phyloP scores from a whole-genome alignment of 2,797 vertebrate genomes.

The Micromesistius poutassou region DNA sequence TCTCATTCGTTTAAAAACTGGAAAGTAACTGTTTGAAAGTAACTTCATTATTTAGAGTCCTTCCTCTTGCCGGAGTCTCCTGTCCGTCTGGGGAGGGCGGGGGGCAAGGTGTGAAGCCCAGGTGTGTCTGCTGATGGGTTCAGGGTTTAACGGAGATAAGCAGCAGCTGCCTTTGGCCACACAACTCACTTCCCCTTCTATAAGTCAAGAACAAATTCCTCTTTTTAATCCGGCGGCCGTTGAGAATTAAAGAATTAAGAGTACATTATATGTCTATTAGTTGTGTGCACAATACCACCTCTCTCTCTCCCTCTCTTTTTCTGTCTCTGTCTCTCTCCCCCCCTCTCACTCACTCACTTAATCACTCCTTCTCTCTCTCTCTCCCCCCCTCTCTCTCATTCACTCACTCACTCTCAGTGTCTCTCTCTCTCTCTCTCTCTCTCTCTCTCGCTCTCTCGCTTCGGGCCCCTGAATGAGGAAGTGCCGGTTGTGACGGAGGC shows the following conservation, averaged over 20 bases:
- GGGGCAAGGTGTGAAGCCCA: background rate
- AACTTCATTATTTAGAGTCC: background rate
- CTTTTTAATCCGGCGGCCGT: background rate
- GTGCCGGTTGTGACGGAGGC: conserved; percentile 66
- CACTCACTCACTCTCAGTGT: background rate
- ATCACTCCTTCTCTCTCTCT: background rate
- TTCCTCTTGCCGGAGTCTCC: background rate
- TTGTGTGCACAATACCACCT: no score
- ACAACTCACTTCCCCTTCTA: background rate
- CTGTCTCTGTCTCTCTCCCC: background rate
- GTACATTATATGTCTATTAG: background rate
- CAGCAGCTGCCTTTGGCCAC: background rate
- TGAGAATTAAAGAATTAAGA: background rate
- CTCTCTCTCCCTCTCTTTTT: background rate
- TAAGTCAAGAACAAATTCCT: background rate
- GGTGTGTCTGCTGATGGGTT: background rate
- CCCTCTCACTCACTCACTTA: background rate
- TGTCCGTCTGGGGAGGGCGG: background rate
- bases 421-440: no score
- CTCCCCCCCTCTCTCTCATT: background rate
- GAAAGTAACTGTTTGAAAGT: no score
- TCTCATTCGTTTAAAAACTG: no score
- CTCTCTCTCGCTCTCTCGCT: no score
- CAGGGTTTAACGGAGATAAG: no score
- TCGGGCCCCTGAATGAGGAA: conserved; percentile 70